Evolutionary conservation across 2,888 invertebrate species (phyloP), one percentile per base, ranked within the genome.

Genomic region (Athetis lepigone): DNA sequence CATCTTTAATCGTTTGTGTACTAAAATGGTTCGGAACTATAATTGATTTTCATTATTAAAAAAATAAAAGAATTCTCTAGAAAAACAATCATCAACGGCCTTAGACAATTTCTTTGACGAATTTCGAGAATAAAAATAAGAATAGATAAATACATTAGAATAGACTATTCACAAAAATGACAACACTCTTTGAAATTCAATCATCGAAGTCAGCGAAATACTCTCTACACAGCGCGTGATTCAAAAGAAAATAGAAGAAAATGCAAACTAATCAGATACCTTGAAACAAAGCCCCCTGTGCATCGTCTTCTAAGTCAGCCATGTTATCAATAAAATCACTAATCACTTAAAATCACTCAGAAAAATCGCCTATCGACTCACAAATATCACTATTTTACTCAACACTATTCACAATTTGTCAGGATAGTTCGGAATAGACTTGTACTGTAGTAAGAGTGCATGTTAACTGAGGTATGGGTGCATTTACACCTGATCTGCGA

Each of bases 401-500:
- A 55, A 45, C 40, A 61, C 52, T 39, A 13, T 45, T 25, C 51
- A 65, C 25, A 42, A 69, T 54, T 47, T 9, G 25, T 33, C n/a
- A 33, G 52, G 21, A 49, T 58, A 72, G 63, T 66, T 74, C 60
- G 54, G 27, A 56, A 63, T 56, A 70, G 54, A 80, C 63, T 58
- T 42, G 68, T 46, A 46, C 33, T 36, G 76, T 71, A 61, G 56
- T 72, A 74, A 79, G 76, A 74, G 77, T 77, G 82, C 77, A 76
- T 79, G 51, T 77, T 77, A 75, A 84, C 83, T 83, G 81, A 82
- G 72, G 78, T 83, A 84, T 84, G 81, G 73, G 76, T 81, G 78
- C 83, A 86, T 90, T 92, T 88, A 88, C 93, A 94, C 94, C 94
- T 94, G 93, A 91, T 79, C 80, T 84, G 84, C 81, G 85, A 84